These are phyloP conservation scores for Telmatherina bonti DNA, from an alignment of 2,797 vertebrate genomes.

Conservation along the genomic window DNA sequence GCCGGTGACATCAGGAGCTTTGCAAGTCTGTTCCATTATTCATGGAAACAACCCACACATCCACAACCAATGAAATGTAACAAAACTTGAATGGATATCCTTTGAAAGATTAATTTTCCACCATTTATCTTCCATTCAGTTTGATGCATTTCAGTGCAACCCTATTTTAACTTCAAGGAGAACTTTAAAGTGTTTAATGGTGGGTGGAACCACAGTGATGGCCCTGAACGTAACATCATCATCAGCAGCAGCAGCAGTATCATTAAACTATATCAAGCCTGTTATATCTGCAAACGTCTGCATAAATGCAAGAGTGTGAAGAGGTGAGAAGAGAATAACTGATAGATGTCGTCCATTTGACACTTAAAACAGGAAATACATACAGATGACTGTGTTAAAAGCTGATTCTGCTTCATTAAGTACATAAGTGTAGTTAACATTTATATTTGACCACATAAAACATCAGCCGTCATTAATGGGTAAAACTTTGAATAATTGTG, in stretches of 20 bases:
- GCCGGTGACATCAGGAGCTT: constrained; percentile 65
- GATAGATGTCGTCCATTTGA: background rate
- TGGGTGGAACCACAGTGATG: constrained; percentile 5
- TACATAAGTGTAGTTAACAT: background rate
- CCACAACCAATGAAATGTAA: constrained; percentile 43
- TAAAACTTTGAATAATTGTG: no score
- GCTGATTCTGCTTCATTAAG: background rate
- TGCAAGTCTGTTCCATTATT: constrained; percentile 67
- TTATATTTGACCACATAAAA: no score
- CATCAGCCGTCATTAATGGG: no score
- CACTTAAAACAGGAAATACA: background rate
- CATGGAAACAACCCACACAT: constrained; percentile 48
- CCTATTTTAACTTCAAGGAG: constrained; percentile 17
- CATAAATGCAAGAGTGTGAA: background rate
- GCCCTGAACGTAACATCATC: background rate
- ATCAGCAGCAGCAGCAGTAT: background rate
- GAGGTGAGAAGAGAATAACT: background rate
- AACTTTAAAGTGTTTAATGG: constrained; percentile 21
- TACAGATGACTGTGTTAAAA: no score
- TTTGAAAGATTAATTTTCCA: constrained; percentile 42
- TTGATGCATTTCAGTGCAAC: constrained; percentile 34
- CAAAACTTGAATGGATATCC: constrained; percentile 38
- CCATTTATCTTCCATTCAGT: constrained; percentile 17
- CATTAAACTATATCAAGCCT: no score
- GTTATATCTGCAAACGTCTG: no score